phyloP scores from a whole-genome alignment of 2,797 vertebrate genomes.

The Peromyscus aztecus region DNA sequence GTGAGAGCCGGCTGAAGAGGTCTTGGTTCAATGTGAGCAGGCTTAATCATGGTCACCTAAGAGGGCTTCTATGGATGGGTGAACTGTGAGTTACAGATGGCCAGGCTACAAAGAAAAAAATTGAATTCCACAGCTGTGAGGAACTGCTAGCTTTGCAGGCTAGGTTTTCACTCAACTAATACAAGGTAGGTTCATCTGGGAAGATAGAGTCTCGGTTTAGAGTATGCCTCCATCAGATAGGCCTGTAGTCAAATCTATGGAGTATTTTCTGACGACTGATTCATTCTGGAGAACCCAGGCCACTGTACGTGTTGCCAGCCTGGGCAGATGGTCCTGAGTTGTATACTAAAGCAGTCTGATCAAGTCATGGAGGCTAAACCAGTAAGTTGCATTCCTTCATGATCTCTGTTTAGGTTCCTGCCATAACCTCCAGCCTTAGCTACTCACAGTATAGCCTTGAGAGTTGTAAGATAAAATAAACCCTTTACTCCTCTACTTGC shows the following conservation, averaged over 20 bases:
- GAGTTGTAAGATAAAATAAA: background rate
- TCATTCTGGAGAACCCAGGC: background rate
- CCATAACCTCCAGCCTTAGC: background rate
- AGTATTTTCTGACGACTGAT: background rate
- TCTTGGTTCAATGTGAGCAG: background rate
- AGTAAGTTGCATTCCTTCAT: background rate
- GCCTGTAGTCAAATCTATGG: background rate
- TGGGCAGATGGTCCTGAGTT: background rate
- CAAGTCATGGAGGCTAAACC: background rate
- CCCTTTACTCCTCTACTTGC: fast-evolving
- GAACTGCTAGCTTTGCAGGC: background rate
- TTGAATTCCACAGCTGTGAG: background rate
- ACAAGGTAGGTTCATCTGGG: too few relatives aligned
- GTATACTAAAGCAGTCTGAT: background rate
- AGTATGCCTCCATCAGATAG: background rate
- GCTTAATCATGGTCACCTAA: background rate
- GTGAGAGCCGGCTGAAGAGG: fast-evolving
- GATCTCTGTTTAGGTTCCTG: background rate
- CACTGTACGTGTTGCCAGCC: background rate
- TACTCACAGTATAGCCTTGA: background rate
- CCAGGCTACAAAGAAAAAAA: too few relatives aligned
- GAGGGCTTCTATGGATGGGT: too few relatives aligned
- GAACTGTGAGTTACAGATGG: background rate
- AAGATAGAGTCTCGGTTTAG: too few relatives aligned
- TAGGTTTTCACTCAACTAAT: background rate